Base-by-base conservation (phyloP, 2,888 invertebrate species). In the Agrochola lota region DNA sequence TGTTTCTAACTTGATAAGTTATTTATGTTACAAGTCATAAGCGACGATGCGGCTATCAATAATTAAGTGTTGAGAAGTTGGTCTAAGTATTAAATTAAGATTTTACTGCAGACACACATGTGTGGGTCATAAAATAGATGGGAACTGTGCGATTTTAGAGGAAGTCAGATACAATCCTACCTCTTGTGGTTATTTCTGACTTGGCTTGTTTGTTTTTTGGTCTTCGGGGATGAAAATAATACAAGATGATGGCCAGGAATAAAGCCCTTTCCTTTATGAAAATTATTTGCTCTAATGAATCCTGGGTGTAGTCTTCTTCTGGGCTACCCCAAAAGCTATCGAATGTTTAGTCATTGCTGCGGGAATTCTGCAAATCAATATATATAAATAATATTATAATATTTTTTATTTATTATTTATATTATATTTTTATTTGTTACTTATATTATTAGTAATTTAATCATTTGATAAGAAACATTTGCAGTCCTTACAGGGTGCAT, bases 1-100 rank as follows among this genome's bases (percentile, higher is more conserved):
- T 68, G 52, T 67, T 49, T 4, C 26, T 68, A 66, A 87, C 46
- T 82, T 77, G 66, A 76, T 82, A 35, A 80, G 74, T 74, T 87
- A 59, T 77, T 72, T 77, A 35, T 69, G 80, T 63, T 67, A 0
- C 62, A 87, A 89, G 87, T 80, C 71, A 89, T 62, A 74, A 78
- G 78, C 63, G 72, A 69, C 6, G 35, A 71, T 59, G 62, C 2
- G 12, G 20, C 30, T 8, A 62, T 78, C 15, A 55, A 71, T 60
- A 20, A 60, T 60, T 3, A 60, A 60, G 8, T 30, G 20, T 4
- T 3, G 4, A 20, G 30, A 30, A 8, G 60, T 30, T 60, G 30
- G 60, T 30, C 30, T 60, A 30, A 30, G 30, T 20, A 60, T 30
- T 60, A 20, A 5, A n/a, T n/a, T n/a, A n/a, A 9, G 30, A 6